Evolutionary conservation across 2,113 vertebrate genomes (phyloP), one percentile per base, ranked within the genome.

Genomic region (Callopanchax toddi): DNA sequence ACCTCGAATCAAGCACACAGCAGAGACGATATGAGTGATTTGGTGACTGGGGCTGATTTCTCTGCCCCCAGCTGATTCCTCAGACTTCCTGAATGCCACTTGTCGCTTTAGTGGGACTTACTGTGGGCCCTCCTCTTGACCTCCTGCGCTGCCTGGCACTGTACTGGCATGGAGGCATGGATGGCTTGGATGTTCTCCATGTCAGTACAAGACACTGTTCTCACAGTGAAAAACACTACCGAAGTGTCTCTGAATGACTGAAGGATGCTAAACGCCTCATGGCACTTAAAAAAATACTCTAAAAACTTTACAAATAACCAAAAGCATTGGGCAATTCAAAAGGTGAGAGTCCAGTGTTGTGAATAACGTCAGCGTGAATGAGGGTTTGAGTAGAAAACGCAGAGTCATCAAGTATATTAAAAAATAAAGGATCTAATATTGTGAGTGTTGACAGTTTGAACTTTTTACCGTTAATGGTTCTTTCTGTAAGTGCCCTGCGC

Each of bases 161-260:
- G n/a, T 60, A 79, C 90, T 90, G 87, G 67, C 89, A 89, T 86
- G 88, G 86, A 91, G 92, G 90, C 90, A 84, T 66, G 75, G 71
- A 70, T 78, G 77, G 91, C 91, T 93, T 92, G 92, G 92, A 93
- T 93, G 92, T 93, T 93, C 92, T 89, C 89, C 89, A 90, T 87
- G 85, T 71, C 88, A 91, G 92, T 67, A 74, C 69, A 76, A 73
- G 84, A 85, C 71, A 67, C 73, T 39, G 42, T 65, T 72, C 54
- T 71, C 74, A 79, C 81, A 78, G 72, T 79, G 70, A 36, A 70
- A 78, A 78, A 73, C 55, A 52, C 55, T 62, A 23, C 45, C 21
- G 22, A 68, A 54, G 60, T 46, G 66, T 57, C 67, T 52, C 76
- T 85, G 86, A 87, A 90, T 91, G 91, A 92, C 91, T 89, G 91